Evolutionary conservation across 2,797 vertebrate species (phyloP).

Genomic region (Syngnathus acus): DNA sequence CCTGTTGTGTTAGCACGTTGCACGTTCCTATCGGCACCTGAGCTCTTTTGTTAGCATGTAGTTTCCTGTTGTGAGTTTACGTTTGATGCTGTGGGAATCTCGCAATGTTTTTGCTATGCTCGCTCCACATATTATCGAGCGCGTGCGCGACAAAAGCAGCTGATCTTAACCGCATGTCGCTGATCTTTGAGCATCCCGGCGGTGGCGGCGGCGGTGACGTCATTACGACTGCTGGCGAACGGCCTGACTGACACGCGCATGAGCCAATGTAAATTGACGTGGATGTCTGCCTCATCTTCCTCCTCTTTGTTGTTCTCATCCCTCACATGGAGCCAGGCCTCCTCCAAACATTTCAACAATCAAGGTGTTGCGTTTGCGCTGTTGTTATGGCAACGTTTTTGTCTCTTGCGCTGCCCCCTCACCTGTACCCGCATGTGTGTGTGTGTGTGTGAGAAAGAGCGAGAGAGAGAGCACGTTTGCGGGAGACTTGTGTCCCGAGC

Average conservation of each 20-base stretch:
- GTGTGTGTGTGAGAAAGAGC: not conserved
- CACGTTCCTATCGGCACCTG: not conserved
- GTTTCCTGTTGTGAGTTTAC: not conserved
- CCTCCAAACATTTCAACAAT: not conserved
- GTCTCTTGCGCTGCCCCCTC: not conserved
- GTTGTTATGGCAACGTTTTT: not conserved
- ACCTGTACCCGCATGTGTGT: not conserved
- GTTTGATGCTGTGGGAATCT: not conserved
- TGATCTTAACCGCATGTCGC: slow-evolving; percentile 14
- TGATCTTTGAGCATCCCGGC: slow-evolving; percentile 2
- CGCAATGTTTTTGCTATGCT: not conserved
- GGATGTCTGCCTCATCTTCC: not conserved
- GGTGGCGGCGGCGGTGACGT: not conserved
- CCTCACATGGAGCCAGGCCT: not conserved
- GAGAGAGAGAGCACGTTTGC: too few species aligned
- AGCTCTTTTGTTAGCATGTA: too few species aligned
- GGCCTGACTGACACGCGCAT: slow-evolving; percentile 60
- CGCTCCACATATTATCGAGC: not conserved
- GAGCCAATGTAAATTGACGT: slow-evolving; percentile 32
- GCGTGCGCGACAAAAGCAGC: not conserved
- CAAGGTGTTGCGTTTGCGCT: not conserved
- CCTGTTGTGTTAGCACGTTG: not conserved
- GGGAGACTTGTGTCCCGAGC: too few species aligned
- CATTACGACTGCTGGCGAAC: not conserved
- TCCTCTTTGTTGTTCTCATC: not conserved